Conservation (phyloP, 2,888 invertebrate species). For the Dione vanillae region DNA sequence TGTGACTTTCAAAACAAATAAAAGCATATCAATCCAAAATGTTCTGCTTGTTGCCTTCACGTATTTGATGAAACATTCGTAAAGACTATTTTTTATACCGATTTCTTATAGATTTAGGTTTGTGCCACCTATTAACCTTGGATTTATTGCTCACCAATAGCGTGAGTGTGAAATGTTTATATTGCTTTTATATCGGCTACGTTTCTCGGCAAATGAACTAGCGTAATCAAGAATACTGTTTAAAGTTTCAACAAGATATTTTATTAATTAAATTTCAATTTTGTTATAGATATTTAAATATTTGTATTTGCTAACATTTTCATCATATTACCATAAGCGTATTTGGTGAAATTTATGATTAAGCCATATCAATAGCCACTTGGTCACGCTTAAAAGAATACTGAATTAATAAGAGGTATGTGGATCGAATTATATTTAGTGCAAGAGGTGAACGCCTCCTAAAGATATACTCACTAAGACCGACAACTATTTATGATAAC, state of each 20-base stretch:
- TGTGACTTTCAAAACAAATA: not conserved
- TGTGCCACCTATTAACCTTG: slow-evolving; percentile 35
- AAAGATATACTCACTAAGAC: slow-evolving; percentile 26
- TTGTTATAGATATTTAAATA: not conserved
- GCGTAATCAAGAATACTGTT: slow-evolving; percentile 1
- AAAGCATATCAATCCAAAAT: not conserved
- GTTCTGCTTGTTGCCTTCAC: not conserved
- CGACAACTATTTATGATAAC: slow-evolving; percentile 33
- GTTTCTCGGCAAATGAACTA: not conserved
- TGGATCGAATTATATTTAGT: slow-evolving; percentile 47
- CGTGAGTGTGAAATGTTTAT: slow-evolving; percentile 29
- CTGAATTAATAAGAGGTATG: slow-evolving; percentile 34
- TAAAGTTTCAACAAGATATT: not conserved
- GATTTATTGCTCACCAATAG: slow-evolving; percentile 34
- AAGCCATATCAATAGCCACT: slow-evolving; percentile 25
- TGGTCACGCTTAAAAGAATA: slow-evolving; percentile 26
- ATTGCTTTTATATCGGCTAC: slow-evolving; percentile 19
- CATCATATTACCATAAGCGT: too few species aligned
- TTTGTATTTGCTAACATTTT: not conserved
- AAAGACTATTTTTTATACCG: slow-evolving; percentile 1
- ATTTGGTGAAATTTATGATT: not conserved
- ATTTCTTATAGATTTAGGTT: slow-evolving; percentile 27
- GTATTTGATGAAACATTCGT: not conserved
- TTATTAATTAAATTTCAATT: not conserved
- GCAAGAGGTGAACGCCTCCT: slow-evolving; percentile 45